A percentile compares a stretch with the other conserved stretches of the same genome.
Evolutionary conservation across 1,140 invertebrate species (phyloP).

Genomic region (Pseudomyrmex gracilis): DNA sequence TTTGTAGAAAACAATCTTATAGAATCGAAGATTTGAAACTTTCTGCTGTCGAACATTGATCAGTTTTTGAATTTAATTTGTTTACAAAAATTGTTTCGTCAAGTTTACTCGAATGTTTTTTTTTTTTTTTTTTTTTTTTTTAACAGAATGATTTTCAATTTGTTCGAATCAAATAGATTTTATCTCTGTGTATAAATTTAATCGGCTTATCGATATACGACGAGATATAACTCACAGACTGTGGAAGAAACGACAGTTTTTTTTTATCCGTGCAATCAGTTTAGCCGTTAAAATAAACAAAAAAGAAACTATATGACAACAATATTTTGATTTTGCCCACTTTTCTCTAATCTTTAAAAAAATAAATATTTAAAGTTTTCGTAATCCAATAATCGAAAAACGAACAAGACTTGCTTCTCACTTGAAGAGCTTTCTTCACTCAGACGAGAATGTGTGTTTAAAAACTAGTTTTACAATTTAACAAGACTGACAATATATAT

Average conservation of each 20-base stretch:
- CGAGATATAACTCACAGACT: neutral
- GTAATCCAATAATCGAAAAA: neutral
- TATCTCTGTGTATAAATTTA: neutral
- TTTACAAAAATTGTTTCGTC: neutral
- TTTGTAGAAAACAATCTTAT: too few species aligned
- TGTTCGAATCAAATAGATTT: neutral
- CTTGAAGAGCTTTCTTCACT: neutral
- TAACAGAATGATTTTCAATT: neutral
- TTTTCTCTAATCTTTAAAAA: neutral
- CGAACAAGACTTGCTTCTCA: neutral
- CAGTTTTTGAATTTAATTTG: too few species aligned
- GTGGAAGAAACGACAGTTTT: conserved; percentile 1
- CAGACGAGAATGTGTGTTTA: neutral
- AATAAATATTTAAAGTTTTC: neutral
- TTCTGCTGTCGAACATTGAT: too few species aligned
- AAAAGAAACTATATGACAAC: neutral
- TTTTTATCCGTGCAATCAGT: neutral
- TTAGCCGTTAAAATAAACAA: neutral
- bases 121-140: neutral
- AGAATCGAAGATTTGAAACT: too few species aligned
- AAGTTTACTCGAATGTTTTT: neutral
- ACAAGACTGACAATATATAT: neutral
- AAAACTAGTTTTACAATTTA: conserved; percentile 6
- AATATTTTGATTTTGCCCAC: neutral
- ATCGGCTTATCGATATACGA: conserved; percentile 15